Conservation (phyloP, 2,888 invertebrate species). For the Rhopalosiphum nymphaeae region DNA sequence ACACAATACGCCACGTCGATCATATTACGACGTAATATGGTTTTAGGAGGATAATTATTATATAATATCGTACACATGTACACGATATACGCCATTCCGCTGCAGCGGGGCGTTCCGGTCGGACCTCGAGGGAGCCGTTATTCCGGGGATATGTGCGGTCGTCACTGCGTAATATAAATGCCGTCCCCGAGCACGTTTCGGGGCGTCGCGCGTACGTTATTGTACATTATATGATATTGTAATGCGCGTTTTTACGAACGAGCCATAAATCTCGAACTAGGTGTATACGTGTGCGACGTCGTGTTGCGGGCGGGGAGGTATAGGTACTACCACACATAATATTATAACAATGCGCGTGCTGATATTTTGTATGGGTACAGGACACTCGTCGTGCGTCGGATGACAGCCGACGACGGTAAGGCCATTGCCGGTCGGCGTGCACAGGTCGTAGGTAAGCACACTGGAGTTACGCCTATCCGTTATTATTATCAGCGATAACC, state of each 20-base stretch:
- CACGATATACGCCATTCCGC: background rate
- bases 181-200: background rate
- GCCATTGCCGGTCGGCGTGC: background rate
- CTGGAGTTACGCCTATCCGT: background rate
- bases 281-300: background rate
- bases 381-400: background rate
- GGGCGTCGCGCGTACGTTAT: background rate
- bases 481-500: background rate
- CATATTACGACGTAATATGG: background rate
- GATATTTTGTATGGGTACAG: background rate
- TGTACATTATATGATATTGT: background rate
- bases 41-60: background rate
- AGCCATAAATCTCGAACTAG: background rate
- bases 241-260: background rate
- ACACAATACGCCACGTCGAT: background rate
- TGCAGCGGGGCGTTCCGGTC: background rate
- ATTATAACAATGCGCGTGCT: background rate
- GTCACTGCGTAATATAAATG: background rate
- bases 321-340: background rate
- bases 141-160: background rate
- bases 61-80: background rate
- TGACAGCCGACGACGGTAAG: background rate
- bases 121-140: conserved; percentile 17
- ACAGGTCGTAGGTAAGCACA: background rate
- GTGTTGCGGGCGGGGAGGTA: background rate